Base-by-base conservation (phyloP, 2,888 invertebrate genomes). In the Linnaemya tessellans region DNA sequence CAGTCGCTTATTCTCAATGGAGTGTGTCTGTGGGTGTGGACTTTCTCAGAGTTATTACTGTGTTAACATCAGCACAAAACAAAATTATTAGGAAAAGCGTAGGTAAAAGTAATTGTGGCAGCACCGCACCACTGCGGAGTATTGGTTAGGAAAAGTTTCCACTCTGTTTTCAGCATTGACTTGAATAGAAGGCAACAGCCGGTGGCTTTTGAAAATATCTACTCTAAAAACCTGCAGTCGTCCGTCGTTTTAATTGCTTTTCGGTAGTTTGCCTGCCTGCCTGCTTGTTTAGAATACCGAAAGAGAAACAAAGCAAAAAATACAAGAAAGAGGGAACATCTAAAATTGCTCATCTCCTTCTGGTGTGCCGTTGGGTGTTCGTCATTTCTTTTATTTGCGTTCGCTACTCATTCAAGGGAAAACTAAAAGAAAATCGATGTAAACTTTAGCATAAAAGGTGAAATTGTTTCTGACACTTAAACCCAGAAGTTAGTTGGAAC, bases 401-500 rank as follows among this genome's bases (percentile, higher is more conserved):
- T 73, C 74, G 67, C 68, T 79, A 71, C 73, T 79, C 65, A 68
- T 70, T 75, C 65, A 71, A 60, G 60, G 60, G 58, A 70, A 79
- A 78, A 81, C 79, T 80, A 60, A 79, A 73, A 68, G 73, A 81
- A 78, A 85, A 85, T 82, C 85, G 81, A 82, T 85, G 79, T 85
- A 85, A 85, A 85, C 85, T 85, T 85, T 85, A 85, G 79, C 85
- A 85, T 75, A 85, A 82, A 80, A 85, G 85, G 85, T 85, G 85
- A 85, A 85, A 85, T 80, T 85, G 85, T 73, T 82, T 82, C 82
- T 85, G 85, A 85, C 85, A 85, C 79, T 80, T 82, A 60, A 82
- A 75, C 75, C 85, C 75, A 46, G 51, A 20, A 75, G 79, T 65
- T 35, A 60, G 77, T 46, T 18, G 35, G 38, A 75, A 70, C 43